Conservation (phyloP, 2,797 vertebrate species). For the Ptychadena robeensis region DNA sequence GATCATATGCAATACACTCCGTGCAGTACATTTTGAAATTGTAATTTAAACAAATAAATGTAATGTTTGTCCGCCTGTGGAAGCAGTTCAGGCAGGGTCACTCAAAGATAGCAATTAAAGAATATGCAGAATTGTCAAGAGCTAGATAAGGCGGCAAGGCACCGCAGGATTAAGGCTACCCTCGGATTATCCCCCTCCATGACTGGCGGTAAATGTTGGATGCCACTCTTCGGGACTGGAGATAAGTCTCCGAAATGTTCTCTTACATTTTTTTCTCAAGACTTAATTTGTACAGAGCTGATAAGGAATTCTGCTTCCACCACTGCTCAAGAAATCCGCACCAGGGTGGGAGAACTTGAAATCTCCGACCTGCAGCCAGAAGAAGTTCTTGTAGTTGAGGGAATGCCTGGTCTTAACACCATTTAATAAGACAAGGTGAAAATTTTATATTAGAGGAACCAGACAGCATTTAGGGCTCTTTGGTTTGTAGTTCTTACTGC, state of each 20-base stretch:
- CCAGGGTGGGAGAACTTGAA: constrained; percentile 74
- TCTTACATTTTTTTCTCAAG: constrained; percentile 79
- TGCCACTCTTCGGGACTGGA: constrained; percentile 43
- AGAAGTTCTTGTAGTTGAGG: constrained; percentile 64
- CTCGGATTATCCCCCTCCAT: constrained; percentile 52
- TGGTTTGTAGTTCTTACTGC: no score
- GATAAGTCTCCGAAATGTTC: constrained; percentile 77
- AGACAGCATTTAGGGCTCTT: not conserved
- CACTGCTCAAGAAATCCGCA: constrained; percentile 83
- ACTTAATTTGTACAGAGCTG: constrained; percentile 88
- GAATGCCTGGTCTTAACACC: not conserved
- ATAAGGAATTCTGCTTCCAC: constrained; percentile 85
- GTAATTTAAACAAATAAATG: constrained; percentile 32
- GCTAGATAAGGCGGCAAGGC: constrained; percentile 53
- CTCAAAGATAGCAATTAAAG: constrained; percentile 45
- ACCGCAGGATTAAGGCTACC: constrained; percentile 59
- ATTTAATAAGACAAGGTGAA: not conserved
- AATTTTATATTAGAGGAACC: not conserved
- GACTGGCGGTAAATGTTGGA: constrained; percentile 45
- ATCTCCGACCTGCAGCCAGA: constrained; percentile 65
- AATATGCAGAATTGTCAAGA: constrained; percentile 51
- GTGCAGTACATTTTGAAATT: constrained; percentile 5
- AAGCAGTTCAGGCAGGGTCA: constrained; percentile 34
- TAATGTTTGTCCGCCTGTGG: constrained; percentile 28
- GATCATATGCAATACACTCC: not conserved